Percentiles rank a stretch among this genome's conserved stretches.
Conservation (phyloP, 2,797 vertebrate genomes). For the Falco naumanni region DNA sequence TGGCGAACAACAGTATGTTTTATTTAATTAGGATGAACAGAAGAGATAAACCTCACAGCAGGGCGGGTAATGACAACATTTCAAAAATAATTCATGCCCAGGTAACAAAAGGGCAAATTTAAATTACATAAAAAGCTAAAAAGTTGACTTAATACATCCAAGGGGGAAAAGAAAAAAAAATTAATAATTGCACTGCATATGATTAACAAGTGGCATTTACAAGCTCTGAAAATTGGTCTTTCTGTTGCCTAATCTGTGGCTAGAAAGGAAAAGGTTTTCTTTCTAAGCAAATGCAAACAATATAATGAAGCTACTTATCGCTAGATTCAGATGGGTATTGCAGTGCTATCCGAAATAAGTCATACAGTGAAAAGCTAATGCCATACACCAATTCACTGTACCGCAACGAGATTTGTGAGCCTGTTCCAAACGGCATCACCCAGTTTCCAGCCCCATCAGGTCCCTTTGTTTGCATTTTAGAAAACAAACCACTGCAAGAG, state of each 20-base stretch:
- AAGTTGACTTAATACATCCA: constrained; percentile 51
- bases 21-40: constrained; percentile 80
- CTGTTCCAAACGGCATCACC: not conserved
- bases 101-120: constrained; percentile 77
- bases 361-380: not conserved
- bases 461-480: not conserved
- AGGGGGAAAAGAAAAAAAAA: not conserved
- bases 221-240: constrained; percentile 48
- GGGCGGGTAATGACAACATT: constrained; percentile 69
- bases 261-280: constrained; percentile 2
- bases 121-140: constrained; percentile 74
- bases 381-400: not conserved
- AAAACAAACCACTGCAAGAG: not conserved
- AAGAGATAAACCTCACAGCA: constrained; percentile 80
- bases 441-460: not conserved
- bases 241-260: constrained; percentile 38
- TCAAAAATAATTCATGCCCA: constrained; percentile 77
- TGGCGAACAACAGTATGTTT: constrained; percentile 75
- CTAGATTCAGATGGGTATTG: constrained; percentile 3
- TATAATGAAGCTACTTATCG: not conserved
- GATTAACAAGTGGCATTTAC: constrained; percentile 67
- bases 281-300: constrained; percentile 25
- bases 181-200: constrained; percentile 17
- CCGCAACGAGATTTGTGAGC: not conserved
- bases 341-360: not conserved